phyloP scores from a whole-genome alignment of 2,797 vertebrate species.

The Enteromius afrohamiltoni region DNA sequence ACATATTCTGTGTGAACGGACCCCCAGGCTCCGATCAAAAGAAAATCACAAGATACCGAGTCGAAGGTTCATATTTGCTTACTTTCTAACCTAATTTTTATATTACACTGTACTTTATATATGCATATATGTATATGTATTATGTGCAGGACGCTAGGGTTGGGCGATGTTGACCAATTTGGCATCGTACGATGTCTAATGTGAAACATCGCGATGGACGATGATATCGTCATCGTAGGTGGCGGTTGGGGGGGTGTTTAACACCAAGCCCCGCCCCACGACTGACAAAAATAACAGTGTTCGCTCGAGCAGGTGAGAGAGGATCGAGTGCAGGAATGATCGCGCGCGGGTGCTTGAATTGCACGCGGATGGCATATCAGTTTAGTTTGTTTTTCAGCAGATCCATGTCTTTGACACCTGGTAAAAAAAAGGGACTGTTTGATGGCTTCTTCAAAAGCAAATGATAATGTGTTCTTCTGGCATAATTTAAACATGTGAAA shows the following conservation, averaged over 20 bases:
- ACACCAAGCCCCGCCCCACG: too few species aligned
- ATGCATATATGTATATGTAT: background rate
- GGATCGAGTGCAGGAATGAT: too few species aligned
- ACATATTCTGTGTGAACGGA: background rate
- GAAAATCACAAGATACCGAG: background rate
- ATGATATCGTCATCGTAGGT: too few species aligned
- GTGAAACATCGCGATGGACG: too few species aligned
- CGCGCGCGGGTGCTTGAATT: too few species aligned
- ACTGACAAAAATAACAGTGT: too few species aligned
- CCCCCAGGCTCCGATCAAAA: background rate
- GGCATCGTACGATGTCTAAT: too few species aligned
- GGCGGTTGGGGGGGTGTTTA: too few species aligned
- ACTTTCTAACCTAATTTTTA: background rate
- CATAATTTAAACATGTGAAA: background rate
- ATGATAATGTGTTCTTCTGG: background rate
- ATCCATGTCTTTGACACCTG: background rate
- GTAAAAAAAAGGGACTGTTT: slow-evolving; percentile 12
- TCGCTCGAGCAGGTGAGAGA: too few species aligned
- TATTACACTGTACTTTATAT: background rate
- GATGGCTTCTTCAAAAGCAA: slow-evolving; percentile 8
- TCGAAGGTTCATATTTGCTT: background rate
- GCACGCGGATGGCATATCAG: too few species aligned
- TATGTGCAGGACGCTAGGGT: background rate
- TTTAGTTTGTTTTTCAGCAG: background rate
- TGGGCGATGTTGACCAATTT: too few species aligned